Evolutionary conservation across 2,797 vertebrate genomes (phyloP).

Genomic region (Danio tinwini): DNA sequence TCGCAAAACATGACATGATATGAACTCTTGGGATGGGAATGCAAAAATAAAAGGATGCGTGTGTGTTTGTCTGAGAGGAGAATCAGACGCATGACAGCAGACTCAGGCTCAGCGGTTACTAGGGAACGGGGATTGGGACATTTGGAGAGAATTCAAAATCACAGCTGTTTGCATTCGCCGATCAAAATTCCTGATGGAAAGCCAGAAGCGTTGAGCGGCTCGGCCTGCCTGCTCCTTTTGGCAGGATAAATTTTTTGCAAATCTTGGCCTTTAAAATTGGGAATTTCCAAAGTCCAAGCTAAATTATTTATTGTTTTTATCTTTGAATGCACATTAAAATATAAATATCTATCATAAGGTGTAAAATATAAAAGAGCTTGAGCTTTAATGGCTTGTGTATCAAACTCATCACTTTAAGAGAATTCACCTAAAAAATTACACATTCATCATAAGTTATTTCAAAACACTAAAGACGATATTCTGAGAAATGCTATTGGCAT

Average conservation of each 20-base stretch:
- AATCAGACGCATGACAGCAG: constrained; percentile 35
- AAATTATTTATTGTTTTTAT: background rate
- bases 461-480: too few species aligned
- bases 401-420: background rate
- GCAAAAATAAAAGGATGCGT: constrained; percentile 5
- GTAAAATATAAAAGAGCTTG: background rate
- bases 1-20: background rate
- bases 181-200: constrained; percentile 64
- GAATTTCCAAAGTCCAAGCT: constrained; percentile 65
- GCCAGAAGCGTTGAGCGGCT: constrained; percentile 57
- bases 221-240: constrained; percentile 34
- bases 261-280: constrained; percentile 62
- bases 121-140: constrained; percentile 15
- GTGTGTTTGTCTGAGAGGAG: constrained; percentile 42
- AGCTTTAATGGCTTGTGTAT: background rate
- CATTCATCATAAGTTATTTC: too few species aligned
- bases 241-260: constrained; percentile 55
- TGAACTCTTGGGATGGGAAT: background rate
- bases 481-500: too few species aligned
- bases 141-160: constrained; percentile 50
- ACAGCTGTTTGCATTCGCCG: constrained; percentile 75
- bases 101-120: constrained; percentile 33
- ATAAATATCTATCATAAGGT: background rate
- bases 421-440: too few species aligned
- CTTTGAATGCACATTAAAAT: background rate